A percentile compares a stretch with the other conserved stretches of the same genome.
phyloP scores from a whole-genome alignment of 2,888 invertebrate genomes.

The Apotomis turbidana region DNA sequence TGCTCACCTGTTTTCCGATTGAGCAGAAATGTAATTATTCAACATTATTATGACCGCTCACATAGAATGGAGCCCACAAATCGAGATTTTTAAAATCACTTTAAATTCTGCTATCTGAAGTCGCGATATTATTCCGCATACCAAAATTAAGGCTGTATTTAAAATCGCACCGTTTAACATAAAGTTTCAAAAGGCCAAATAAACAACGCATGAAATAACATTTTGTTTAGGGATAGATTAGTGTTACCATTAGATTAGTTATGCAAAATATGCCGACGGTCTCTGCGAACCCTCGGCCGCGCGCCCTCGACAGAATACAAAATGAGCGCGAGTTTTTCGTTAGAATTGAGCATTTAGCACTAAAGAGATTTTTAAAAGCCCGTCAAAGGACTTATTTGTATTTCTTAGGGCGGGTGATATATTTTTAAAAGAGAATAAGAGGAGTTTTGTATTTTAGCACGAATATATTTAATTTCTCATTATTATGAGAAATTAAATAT shows the following conservation, averaged over 20 bases:
- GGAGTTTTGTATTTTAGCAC: background rate
- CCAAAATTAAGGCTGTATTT: no score
- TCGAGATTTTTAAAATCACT: no score
- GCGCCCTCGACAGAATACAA: conserved; percentile 47
- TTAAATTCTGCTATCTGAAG: no score
- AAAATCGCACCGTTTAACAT: background rate
- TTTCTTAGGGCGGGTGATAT: background rate
- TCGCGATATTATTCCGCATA: no score
- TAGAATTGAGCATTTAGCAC: conserved; percentile 38
- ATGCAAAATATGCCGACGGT: conserved; percentile 48
- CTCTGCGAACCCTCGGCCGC: conserved; percentile 47
- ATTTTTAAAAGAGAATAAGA: background rate
- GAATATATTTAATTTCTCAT: no score
- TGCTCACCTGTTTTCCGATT: no score
- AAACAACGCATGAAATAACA: conserved; percentile 37
- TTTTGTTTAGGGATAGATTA: conserved; percentile 38
- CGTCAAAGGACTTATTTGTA: conserved; percentile 25
- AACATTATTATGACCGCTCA: no score
- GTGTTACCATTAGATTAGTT: conserved; percentile 46
- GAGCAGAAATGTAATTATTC: no score
- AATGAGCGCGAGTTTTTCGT: conserved; percentile 45
- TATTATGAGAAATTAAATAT: no score
- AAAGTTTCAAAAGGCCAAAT: background rate
- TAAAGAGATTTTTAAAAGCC: conserved; percentile 37
- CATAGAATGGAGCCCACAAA: no score